Base-by-base conservation (phyloP, 2,888 invertebrate genomes). In the Zelleria hepariella region DNA sequence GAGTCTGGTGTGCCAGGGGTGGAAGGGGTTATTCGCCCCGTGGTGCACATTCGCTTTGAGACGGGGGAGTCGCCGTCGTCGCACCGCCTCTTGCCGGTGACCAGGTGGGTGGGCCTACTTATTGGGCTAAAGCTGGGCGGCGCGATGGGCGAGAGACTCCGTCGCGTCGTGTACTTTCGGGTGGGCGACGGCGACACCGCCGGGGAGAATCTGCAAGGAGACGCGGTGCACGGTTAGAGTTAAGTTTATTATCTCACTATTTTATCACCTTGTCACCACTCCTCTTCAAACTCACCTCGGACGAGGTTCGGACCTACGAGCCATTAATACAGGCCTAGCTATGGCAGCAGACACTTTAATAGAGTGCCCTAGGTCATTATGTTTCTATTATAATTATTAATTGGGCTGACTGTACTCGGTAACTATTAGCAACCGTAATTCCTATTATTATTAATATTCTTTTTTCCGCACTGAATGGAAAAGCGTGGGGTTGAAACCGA, bases 131-230 rank as follows among this genome's bases (percentile, higher is more conserved):
- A 85, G 63, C 92, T 91, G 57, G 94, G 94, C 18, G 95, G 94
- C 10, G 95, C 93, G 68, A 97, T 96, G 0, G 97, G 97, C 64
- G 96, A 97, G 69, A 96, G 92, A 68, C 97, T 97, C 61, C 96
- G 93, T 68, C 95, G 90, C 57, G 94, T 94, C 63, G 94, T 92
- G 80, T 94, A 95, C 58, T 94, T 95, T 63, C 97, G 91, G 26
- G 96, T 96, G 2, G 97, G 97, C 64, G 96, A 96, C 23, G 96
- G 96, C 7, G 95, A 95, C 48, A 94, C 91, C 64, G 82, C 90
- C 42, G 91, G 88, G 0, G 91, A 91, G 78, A 76, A 90, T 82
- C 91, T 79, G 80, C 2, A 68, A 67, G 15, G 2, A 5, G 5
- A 42, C 15, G n/a, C n/a, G n/a, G n/a, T 42, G 32, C 32, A 42